Evolutionary conservation across 2,888 invertebrate genomes (phyloP).

Genomic region (Athalia cordata): DNA sequence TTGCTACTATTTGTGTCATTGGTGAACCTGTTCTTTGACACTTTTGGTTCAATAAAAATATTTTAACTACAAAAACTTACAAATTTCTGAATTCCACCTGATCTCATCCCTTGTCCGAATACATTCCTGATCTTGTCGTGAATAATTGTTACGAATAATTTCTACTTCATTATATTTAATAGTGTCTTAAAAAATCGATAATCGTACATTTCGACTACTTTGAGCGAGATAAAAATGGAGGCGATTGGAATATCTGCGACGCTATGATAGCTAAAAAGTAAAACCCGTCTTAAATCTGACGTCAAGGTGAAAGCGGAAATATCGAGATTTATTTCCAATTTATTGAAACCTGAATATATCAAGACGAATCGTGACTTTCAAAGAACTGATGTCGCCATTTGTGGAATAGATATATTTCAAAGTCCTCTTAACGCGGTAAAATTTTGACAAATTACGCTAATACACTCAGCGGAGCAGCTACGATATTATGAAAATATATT

Average conservation of each 20-base stretch:
- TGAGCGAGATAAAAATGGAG: neutral
- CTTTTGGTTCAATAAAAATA: slow-evolving; percentile 30
- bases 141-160: too few species aligned
- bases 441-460: too few species aligned
- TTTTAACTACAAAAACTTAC: neutral
- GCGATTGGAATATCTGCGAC: neutral
- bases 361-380: slow-evolving; percentile 8
- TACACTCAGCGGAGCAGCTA: too few species aligned
- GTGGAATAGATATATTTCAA: neutral
- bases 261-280: neutral
- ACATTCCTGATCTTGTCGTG: too few species aligned
- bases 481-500: too few species aligned
- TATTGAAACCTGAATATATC: slow-evolving; percentile 17
- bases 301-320: slow-evolving; percentile 33
- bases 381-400: neutral
- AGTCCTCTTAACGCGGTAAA: neutral
- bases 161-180: too few species aligned
- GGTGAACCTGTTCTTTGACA: neutral
- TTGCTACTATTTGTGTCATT: neutral
- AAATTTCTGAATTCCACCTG: neutral
- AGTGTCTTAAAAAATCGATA: too few species aligned
- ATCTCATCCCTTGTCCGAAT: neutral
- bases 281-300: slow-evolving; percentile 9
- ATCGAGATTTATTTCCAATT: slow-evolving; percentile 10
- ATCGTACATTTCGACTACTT: neutral